A percentile compares a stretch with the other conserved stretches of the same genome.
phyloP scores from a whole-genome alignment of 2,113 vertebrate genomes.

The Uropsilus gracilis region DNA sequence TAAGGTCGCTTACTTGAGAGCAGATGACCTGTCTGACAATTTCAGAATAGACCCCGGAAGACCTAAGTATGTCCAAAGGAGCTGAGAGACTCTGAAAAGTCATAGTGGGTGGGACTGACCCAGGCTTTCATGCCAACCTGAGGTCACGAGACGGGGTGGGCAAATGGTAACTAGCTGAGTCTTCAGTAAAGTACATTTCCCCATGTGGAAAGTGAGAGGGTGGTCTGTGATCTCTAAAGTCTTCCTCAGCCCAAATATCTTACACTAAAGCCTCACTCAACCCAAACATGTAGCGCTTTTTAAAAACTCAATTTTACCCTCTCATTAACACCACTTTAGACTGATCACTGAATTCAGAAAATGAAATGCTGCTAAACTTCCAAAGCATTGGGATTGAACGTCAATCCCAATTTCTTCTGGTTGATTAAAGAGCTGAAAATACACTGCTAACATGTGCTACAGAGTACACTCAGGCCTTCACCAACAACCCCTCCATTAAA shows the following conservation, averaged over 20 bases:
- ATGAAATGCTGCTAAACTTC: background rate
- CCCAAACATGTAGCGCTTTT: background rate
- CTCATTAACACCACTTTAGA: background rate
- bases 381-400: background rate
- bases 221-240: background rate
- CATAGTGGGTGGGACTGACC: background rate
- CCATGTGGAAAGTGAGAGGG: background rate
- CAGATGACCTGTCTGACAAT: background rate
- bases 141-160: background rate
- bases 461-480: background rate
- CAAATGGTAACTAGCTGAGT: background rate
- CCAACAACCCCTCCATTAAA: background rate
- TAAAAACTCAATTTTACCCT: background rate
- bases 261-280: background rate
- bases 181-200: background rate
- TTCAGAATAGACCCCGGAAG: background rate
- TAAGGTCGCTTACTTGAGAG: background rate
- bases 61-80: background rate
- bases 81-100: background rate
- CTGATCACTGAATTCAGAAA: background rate
- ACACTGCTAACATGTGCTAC: background rate
- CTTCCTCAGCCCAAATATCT: background rate
- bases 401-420: background rate
- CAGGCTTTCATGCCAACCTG: too few species aligned
- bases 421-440: conserved; percentile 26